Evolutionary conservation across 1,140 invertebrate species (phyloP), one percentile per base, ranked within the genome.

Genomic region (Leptopilina clavipes): DNA sequence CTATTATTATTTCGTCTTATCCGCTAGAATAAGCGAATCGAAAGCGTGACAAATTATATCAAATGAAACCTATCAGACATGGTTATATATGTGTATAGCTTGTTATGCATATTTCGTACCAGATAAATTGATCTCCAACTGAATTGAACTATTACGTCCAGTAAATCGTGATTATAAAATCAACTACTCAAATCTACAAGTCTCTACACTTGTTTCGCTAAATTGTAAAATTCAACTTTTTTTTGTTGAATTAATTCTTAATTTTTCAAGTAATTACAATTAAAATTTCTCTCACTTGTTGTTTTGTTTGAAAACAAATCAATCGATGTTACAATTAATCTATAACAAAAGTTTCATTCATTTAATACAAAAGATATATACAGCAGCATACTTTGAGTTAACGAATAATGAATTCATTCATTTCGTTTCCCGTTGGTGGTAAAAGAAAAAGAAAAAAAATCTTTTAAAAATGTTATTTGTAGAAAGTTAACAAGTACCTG

Each of bases 361-460:
- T 52, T 52, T 48, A 48, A 48, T 11, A 48, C n/a, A 48, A 14
- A 65, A 65, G 22, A 22, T 65, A 11, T 11, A 65, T 25, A 65
- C 25, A 65, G 12, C 11, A 65, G 31, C 59, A 22, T 31, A 65
- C 59, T 31, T 65, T 65, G 59, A 31, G 25, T 65, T 65, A 25
- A 65, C 31, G 22, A 31, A 65, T 65, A 65, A 65, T 65, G 59
- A 12, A 0, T 65, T 59, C 76, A 80, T 80, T 82, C 81, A 78
- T 77, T 56, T n/a, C n/a, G n/a, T n/a, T n/a, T n/a, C 1, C 40
- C 73, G 43, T 19, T 43, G 44, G 70, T 43, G 7, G 70, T 6
- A 19, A 48, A 44, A 43, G 18, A 22, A 40, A 40, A 40, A 40
- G 37, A 9, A 6, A 40, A 3, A 8, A 3, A 8, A 8, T 40